Conservation (phyloP, 2,797 vertebrate genomes). For the Chelonia mydas region DNA sequence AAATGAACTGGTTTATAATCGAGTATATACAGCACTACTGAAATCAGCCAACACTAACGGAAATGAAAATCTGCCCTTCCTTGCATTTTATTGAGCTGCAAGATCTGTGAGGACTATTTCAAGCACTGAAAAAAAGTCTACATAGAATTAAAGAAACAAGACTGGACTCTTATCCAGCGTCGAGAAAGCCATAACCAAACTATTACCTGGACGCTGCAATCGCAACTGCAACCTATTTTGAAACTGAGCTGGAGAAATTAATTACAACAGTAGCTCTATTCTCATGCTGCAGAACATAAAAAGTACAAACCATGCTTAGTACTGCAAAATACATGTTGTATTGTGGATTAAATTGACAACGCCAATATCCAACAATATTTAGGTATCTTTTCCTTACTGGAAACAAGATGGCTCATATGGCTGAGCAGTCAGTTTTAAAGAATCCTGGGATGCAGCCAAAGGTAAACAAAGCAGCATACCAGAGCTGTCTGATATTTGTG, state of each 20-base stretch:
- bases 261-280: neutral
- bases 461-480: neutral
- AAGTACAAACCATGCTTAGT: fast-evolving
- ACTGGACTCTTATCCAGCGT: neutral
- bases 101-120: neutral
- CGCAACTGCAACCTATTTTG: neutral
- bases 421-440: neutral
- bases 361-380: fast-evolving
- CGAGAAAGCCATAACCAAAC: conserved; percentile 8
- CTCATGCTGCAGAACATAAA: neutral
- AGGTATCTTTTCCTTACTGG: neutral
- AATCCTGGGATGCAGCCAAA: neutral
- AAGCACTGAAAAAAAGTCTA: neutral
- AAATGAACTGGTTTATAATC: too few relatives aligned
- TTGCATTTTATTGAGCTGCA: neutral
- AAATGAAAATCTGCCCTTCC: neutral
- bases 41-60: neutral
- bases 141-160: neutral
- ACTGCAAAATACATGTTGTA: fast-evolving
- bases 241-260: neutral
- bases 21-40: neutral
- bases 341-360: neutral
- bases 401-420: neutral
- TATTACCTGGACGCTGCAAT: neutral
- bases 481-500: neutral